Evolutionary conservation across 2,888 invertebrate species (phyloP).

Genomic region (Laspeyria flexula): DNA sequence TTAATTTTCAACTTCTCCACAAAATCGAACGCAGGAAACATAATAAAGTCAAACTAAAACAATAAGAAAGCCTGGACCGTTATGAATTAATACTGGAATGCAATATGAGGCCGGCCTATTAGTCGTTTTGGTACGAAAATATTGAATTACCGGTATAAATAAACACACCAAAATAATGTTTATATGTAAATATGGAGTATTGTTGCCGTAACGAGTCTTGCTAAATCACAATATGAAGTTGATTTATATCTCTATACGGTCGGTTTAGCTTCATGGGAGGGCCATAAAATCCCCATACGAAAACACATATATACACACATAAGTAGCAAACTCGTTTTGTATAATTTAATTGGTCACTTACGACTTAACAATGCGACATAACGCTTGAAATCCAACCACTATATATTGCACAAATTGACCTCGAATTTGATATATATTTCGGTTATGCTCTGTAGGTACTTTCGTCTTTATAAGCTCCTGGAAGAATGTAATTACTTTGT

Average conservation of each 20-base stretch:
- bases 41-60: constrained; percentile 42
- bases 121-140: constrained; percentile 47
- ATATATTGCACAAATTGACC: constrained; percentile 34
- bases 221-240: constrained; percentile 86
- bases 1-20: neutral
- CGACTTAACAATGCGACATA: constrained; percentile 45
- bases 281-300: constrained; percentile 70
- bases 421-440: constrained; percentile 39
- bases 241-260: constrained; percentile 84
- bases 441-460: constrained; percentile 24
- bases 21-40: constrained; percentile 39
- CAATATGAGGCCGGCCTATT: constrained; percentile 53
- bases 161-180: constrained; percentile 77
- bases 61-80: constrained; percentile 45
- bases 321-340: constrained; percentile 32
- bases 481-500: neutral
- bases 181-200: constrained; percentile 87
- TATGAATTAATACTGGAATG: constrained; percentile 40
- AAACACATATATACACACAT: constrained; percentile 33
- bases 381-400: constrained; percentile 42
- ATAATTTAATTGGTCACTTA: constrained; percentile 56
- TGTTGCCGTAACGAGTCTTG: constrained; percentile 88
- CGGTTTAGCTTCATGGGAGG: constrained; percentile 82
- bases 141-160: constrained; percentile 69
- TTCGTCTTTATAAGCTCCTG: constrained; percentile 19